Percentiles rank a stretch among this genome's conserved stretches.
Evolutionary conservation across 2,888 invertebrate species (phyloP).

Genomic region (Micoletzkya japonica): DNA sequence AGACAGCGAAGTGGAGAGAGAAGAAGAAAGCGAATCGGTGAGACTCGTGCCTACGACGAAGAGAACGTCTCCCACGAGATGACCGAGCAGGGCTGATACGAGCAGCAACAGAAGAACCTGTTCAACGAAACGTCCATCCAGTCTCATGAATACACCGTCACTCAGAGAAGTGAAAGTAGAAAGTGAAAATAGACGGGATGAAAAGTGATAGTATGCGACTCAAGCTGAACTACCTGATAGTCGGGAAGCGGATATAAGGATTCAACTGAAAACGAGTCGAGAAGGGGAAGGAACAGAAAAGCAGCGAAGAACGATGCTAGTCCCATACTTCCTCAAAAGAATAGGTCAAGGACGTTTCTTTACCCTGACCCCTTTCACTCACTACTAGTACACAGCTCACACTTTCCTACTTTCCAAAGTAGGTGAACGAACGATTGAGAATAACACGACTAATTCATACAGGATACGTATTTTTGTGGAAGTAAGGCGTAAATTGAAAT

Average conservation of each 20-base stretch:
- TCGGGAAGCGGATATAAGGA: background rate
- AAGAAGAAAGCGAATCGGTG: slow-evolving; percentile 87
- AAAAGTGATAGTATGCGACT: background rate
- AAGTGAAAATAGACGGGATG: background rate
- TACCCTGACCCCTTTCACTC: background rate
- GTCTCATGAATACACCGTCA: no score
- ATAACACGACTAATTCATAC: no score
- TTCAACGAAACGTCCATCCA: no score
- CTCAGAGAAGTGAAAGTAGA: slow-evolving; percentile 1
- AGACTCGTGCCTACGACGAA: slow-evolving; percentile 94
- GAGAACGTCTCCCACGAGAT: slow-evolving; percentile 85
- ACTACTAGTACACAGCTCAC: no score
- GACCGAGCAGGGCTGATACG: slow-evolving; percentile 84
- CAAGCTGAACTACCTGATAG: background rate
- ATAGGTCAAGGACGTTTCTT: background rate
- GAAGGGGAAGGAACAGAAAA: background rate
- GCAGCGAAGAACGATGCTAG: background rate
- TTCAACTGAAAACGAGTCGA: slow-evolving; percentile 2
- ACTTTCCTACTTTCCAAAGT: no score
- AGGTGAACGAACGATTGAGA: no score
- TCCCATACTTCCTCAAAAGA: slow-evolving; percentile 8
- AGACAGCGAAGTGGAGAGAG: slow-evolving; percentile 81
- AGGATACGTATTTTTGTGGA: no score
- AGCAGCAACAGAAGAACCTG: background rate
- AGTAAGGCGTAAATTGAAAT: no score